Percentiles rank a stretch among this genome's conserved stretches.
These are phyloP conservation scores for Alaudala cheleensis DNA, from an alignment of 2,113 vertebrate genomes.

Conservation along the genomic window DNA sequence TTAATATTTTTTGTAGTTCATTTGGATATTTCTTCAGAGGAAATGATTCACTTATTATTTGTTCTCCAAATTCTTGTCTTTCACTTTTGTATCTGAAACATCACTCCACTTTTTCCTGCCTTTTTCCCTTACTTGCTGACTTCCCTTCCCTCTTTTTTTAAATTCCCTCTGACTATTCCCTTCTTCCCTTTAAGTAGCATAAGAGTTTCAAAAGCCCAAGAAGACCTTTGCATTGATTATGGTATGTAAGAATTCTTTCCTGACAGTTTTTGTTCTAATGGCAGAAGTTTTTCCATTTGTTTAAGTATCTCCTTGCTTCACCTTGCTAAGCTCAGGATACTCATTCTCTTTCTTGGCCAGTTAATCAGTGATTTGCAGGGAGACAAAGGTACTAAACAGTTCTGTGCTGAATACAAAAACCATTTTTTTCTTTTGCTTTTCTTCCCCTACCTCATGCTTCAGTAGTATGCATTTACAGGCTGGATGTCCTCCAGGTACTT, in stretches of 20 bases:
- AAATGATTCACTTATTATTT: not conserved
- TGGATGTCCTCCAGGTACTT: not conserved
- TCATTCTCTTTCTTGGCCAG: not conserved
- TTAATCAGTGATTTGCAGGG: not conserved
- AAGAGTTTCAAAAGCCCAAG: not conserved
- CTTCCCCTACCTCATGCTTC: not conserved
- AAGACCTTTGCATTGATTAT: not conserved
- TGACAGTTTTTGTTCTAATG: not conserved
- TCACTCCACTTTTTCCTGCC: not conserved
- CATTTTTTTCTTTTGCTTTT: not conserved
- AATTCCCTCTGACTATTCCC: not conserved
- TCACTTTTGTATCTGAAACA: not conserved
- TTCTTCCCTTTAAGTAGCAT: not conserved
- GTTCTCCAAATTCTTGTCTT: not conserved
- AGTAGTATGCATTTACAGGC: not conserved
- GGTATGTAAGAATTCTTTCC: not conserved
- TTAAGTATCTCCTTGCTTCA: not conserved
- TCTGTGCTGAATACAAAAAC: accelerated
- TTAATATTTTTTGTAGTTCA: not conserved
- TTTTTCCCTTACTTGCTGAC: not conserved
- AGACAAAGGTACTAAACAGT: not conserved
- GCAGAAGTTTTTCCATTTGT: not conserved
- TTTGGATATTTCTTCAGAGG: not conserved
- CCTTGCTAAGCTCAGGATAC: not conserved
- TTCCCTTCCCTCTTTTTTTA: not conserved